phyloP scores from a whole-genome alignment of 2,797 vertebrate species.

The Falco peregrinus region DNA sequence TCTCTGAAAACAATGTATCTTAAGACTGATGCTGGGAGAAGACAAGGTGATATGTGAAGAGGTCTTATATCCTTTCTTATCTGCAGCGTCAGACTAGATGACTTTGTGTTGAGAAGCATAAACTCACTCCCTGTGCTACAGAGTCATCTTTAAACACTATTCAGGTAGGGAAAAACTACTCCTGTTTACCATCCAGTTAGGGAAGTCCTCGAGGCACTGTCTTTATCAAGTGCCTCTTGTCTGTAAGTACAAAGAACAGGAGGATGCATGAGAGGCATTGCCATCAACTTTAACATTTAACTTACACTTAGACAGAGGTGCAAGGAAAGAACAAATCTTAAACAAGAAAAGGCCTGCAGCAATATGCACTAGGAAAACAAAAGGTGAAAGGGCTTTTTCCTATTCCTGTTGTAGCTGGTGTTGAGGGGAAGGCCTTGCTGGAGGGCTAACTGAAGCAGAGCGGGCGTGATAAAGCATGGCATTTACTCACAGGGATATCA shows the following conservation, averaged over 20 bases:
- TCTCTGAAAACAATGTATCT: neutral
- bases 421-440: neutral
- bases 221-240: neutral
- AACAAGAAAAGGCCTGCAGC: neutral
- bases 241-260: neutral
- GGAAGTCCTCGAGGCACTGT: neutral
- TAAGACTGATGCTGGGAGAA: neutral
- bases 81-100: neutral
- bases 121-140: neutral
- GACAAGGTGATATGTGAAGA: neutral
- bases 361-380: neutral
- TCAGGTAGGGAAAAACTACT: neutral
- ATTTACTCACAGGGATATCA: neutral
- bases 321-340: neutral
- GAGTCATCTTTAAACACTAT: neutral
- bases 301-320: neutral
- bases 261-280: accelerated
- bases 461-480: neutral
- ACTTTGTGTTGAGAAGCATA: neutral
- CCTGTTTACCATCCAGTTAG: neutral
- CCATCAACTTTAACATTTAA: neutral
- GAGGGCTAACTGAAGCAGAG: neutral
- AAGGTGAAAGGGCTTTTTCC: neutral
- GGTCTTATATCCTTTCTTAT: neutral
- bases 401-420: neutral